Evolutionary conservation across 2,797 vertebrate species (phyloP).

Genomic region (Pipistrellus pygmaeus): DNA sequence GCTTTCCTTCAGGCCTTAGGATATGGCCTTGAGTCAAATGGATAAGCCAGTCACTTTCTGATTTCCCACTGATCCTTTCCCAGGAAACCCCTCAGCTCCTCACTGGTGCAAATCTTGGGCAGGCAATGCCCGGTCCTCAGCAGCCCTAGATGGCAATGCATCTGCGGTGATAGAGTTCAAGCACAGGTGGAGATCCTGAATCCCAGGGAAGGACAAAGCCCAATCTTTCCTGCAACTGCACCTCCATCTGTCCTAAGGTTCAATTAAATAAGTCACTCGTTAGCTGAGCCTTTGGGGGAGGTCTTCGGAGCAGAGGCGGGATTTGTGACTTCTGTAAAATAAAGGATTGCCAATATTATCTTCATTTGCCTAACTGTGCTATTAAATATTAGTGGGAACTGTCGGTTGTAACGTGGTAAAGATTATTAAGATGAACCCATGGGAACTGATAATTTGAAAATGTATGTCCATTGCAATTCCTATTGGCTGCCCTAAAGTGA

Average conservation of each 20-base stretch:
- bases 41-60: neutral
- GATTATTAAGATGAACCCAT: neutral
- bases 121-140: accelerated
- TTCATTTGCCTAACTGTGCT: neutral
- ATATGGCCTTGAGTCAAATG: neutral
- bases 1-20: neutral
- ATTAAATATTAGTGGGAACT: neutral
- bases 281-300: neutral
- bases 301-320: neutral
- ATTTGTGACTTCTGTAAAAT: neutral
- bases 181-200: accelerated
- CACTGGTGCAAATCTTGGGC: accelerated
- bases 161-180: too few species aligned
- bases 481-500: neutral
- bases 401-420: neutral
- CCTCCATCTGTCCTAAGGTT: neutral
- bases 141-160: accelerated
- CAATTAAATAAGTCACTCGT: neutral
- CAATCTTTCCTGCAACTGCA: neutral
- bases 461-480: neutral
- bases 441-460: neutral
- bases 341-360: neutral
- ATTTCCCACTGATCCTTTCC: neutral
- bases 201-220: accelerated
- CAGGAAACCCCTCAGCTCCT: too few species aligned